Percentiles rank a stretch among this genome's conserved stretches.
phyloP scores from a whole-genome alignment of 2,888 invertebrate species.

The Clepsis dumicolana region DNA sequence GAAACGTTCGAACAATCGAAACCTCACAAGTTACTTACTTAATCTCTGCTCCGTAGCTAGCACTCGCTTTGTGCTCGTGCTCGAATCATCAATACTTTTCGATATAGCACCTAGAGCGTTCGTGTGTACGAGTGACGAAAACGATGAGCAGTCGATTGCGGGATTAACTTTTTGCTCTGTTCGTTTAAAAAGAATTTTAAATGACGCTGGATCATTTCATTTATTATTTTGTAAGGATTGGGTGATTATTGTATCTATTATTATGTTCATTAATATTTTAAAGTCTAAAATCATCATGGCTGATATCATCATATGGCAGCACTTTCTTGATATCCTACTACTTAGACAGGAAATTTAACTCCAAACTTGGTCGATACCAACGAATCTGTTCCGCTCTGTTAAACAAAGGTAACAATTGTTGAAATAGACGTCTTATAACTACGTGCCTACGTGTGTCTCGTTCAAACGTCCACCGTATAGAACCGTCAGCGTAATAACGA shows the following conservation, averaged over 20 bases:
- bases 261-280: background rate
- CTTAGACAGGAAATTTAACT: too few species aligned
- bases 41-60: conserved; percentile 63
- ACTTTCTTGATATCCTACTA: too few species aligned
- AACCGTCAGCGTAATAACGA: conserved; percentile 42
- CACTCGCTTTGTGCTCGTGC: conserved; percentile 69
- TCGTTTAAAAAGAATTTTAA: conserved; percentile 22
- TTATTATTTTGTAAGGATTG: background rate
- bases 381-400: background rate
- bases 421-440: background rate
- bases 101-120: conserved; percentile 29
- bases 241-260: too few species aligned
- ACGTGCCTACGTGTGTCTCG: background rate
- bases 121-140: conserved; percentile 37
- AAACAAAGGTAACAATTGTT: background rate
- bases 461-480: background rate
- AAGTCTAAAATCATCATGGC: background rate
- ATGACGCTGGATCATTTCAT: background rate
- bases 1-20: conserved; percentile 67
- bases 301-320: too few species aligned
- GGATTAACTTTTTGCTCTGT: conserved; percentile 29
- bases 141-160: conserved; percentile 38
- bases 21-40: conserved; percentile 75
- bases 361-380: background rate
- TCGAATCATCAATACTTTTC: conserved; percentile 74